Conservation (phyloP, 2,113 vertebrate species). For the Pan paniscus region DNA sequence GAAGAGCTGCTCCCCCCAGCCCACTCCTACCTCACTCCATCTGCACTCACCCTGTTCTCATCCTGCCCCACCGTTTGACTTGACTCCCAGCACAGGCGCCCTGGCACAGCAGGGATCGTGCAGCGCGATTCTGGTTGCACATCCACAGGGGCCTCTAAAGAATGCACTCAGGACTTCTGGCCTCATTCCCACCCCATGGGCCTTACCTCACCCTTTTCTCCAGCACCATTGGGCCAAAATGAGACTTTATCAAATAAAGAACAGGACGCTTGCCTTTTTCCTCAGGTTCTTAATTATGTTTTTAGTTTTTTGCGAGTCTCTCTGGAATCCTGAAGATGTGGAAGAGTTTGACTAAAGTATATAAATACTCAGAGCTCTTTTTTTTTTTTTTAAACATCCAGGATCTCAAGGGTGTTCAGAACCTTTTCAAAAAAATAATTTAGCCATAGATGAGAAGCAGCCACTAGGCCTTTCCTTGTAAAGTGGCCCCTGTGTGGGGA, state of each 20-base stretch:
- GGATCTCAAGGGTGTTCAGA: background rate
- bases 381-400: background rate
- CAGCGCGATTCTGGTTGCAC: accelerated
- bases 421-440: background rate
- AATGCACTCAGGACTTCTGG: background rate
- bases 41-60: background rate
- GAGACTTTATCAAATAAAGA: background rate
- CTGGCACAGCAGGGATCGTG: background rate
- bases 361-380: background rate
- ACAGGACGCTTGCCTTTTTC: background rate
- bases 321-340: background rate
- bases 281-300: background rate
- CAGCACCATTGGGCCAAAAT: background rate
- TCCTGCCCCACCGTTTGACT: background rate
- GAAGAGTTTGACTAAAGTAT: background rate
- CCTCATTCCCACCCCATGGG: background rate
- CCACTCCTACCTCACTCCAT: background rate
- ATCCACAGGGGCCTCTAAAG: background rate
- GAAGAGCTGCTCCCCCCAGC: background rate
- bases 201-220: background rate
- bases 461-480: background rate
- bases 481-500: background rate
- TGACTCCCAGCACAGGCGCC: background rate
- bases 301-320: background rate
- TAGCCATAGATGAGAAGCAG: background rate